Percentiles rank a stretch among this genome's conserved stretches.
phyloP scores from a whole-genome alignment of 2,797 vertebrate species.

The Pristis pectinata region DNA sequence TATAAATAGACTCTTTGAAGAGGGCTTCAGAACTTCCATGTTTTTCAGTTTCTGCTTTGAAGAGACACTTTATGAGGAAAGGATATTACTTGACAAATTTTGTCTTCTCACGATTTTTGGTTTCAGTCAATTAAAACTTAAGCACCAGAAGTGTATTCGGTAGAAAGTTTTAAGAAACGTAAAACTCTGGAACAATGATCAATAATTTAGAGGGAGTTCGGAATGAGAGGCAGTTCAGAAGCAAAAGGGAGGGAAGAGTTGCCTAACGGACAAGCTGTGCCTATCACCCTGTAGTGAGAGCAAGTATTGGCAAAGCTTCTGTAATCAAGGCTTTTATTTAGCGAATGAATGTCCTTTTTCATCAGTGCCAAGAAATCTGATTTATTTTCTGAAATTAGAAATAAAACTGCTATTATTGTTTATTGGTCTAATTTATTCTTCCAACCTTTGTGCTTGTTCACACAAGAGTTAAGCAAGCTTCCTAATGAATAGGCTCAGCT shows the following conservation, averaged over 20 bases:
- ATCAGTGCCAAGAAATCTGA: too few relatives aligned
- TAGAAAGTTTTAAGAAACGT: not conserved
- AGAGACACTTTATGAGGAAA: too few relatives aligned
- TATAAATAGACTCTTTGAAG: too few relatives aligned
- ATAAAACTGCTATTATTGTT: not conserved
- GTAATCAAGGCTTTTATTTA: not conserved
- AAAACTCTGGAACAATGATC: not conserved
- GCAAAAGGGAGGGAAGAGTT: not conserved
- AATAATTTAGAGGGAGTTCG: not conserved
- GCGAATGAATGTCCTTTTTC: not conserved
- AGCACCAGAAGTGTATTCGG: not conserved
- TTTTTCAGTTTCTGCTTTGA: too few relatives aligned
- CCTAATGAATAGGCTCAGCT: conserved; percentile 4
- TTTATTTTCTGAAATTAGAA: conserved; percentile 7
- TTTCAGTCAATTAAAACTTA: not conserved
- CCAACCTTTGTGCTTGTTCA: conserved; percentile 1
- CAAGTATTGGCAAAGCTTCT: not conserved
- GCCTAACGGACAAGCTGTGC: not conserved
- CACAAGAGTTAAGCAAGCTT: not conserved
- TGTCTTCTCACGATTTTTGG: not conserved
- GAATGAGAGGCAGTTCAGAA: not conserved
- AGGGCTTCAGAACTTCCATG: too few relatives aligned
- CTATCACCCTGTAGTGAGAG: not conserved
- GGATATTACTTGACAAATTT: not conserved
- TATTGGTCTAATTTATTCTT: not conserved